Evolutionary conservation across 1,140 invertebrate species (phyloP), one percentile per base, ranked within the genome.

Genomic region (Zaprionus africanus): DNA sequence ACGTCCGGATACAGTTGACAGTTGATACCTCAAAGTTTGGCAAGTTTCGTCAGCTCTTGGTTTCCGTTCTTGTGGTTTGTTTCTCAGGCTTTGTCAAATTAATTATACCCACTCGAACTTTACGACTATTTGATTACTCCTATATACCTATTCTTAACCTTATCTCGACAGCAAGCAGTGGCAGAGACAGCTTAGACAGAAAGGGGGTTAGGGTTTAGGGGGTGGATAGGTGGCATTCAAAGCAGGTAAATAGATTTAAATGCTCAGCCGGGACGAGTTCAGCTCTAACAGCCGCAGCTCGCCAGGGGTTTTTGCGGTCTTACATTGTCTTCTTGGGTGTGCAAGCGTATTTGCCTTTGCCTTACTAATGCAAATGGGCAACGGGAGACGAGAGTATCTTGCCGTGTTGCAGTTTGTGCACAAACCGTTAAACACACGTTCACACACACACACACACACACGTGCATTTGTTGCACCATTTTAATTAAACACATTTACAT

Each of bases 401-500:
- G 49, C 76, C 51, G 36, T 81, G 74, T 49, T 77, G 53, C 64
- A 73, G 71, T n/a, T n/a, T 68, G 41, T 79, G 60, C 54, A 36
- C 61, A 72, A 68, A 75, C 58, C 49, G 58, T 75, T 75, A 75
- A 69, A 66, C 60, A 63, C n/a, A 58, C 22, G 19, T 54, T 60
- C 38, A 41, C 63, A 26, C 54, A 43, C 38, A 41, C 26, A 49
- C 54, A 68, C 26, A 60, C 28, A 49, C 26, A 57, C 54, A 54
- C 43, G 22, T 59, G 56, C 54, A 61, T 74, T 84, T 71, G 76
- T 66, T 82, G 76, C 83, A 77, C 67, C 67, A 68, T 87, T 87
- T 87, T 87, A 83, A 87, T 88, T 88, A 87, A 88, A 87, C 74
- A 73, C 76, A 82, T 78, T 87, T 82, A 61, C 71, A 84, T 76